Evolutionary conservation across 2,797 vertebrate genomes (phyloP).

Genomic region (Tympanoctomys barrerae): DNA sequence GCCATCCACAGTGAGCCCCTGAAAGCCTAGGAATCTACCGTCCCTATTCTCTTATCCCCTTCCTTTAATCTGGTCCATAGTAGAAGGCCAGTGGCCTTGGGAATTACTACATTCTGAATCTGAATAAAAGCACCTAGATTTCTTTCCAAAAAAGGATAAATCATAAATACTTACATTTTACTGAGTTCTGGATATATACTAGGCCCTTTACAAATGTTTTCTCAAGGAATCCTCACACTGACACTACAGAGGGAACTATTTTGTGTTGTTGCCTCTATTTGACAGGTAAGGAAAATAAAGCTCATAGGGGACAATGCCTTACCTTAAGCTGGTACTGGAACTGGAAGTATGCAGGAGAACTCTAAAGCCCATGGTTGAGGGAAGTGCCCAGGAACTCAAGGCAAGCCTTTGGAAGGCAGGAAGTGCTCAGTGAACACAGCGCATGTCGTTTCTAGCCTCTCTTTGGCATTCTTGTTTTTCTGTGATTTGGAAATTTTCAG

Average conservation of each 20-base stretch:
- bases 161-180: neutral
- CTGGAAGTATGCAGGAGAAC: neutral
- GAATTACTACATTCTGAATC: neutral
- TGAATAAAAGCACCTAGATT: neutral
- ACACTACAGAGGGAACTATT: neutral
- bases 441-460: neutral
- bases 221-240: neutral
- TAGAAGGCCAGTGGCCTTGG: neutral
- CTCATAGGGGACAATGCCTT: neutral
- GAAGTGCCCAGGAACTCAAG: neutral
- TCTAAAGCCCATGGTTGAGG: neutral
- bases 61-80: neutral
- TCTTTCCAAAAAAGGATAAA: too few species aligned
- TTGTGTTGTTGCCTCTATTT: neutral
- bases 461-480: neutral
- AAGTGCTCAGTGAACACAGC: neutral
- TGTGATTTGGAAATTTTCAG: neutral
- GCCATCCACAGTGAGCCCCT: neutral
- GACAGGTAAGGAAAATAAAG: constrained; percentile 20
- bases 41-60: neutral
- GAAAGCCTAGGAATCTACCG: neutral
- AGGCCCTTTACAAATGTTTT: neutral
- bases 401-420: neutral
- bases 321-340: neutral
- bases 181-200: neutral